phyloP scores from a whole-genome alignment of 1,140 invertebrate genomes.

The Dryas iulia region DNA sequence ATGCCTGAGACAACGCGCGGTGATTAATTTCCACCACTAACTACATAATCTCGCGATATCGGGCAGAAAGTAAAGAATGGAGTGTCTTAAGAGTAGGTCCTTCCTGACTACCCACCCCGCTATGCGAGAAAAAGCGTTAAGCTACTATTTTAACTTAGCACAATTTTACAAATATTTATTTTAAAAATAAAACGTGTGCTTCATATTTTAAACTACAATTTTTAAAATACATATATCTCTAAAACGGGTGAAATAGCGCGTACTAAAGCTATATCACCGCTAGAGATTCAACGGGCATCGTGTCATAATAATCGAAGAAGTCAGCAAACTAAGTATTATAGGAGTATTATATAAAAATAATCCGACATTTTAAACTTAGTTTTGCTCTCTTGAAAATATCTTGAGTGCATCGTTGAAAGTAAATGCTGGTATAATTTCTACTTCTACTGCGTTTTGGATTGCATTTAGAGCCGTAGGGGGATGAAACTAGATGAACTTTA shows the following conservation, averaged over 20 bases:
- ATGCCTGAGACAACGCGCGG: too few species aligned
- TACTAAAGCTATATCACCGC: background rate
- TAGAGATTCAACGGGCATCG: background rate
- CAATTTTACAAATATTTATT: too few species aligned
- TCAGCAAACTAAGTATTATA: slow-evolving; percentile 16
- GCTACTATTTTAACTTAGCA: too few species aligned
- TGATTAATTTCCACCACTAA: too few species aligned
- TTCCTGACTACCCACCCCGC: too few species aligned
- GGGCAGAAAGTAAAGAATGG: too few species aligned
- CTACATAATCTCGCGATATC: too few species aligned
- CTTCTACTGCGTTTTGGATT: slow-evolving; percentile 73
- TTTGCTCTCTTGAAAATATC: slow-evolving; percentile 61
- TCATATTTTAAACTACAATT: background rate
- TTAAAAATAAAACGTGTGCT: background rate
- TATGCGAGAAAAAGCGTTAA: too few species aligned
- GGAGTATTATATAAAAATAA: slow-evolving; percentile 65
- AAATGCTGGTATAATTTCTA: slow-evolving; percentile 71
- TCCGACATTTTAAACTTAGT: slow-evolving; percentile 58
- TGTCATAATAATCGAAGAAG: slow-evolving; percentile 23
- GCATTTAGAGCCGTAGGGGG: slow-evolving; percentile 71
- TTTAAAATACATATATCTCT: slow-evolving; percentile 4
- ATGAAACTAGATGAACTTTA: slow-evolving; percentile 74
- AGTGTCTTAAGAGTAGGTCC: too few species aligned
- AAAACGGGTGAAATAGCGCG: background rate
- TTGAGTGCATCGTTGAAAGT: slow-evolving; percentile 77